phyloP scores from a whole-genome alignment of 2,797 vertebrate species.

The Bucorvus abyssinicus region DNA sequence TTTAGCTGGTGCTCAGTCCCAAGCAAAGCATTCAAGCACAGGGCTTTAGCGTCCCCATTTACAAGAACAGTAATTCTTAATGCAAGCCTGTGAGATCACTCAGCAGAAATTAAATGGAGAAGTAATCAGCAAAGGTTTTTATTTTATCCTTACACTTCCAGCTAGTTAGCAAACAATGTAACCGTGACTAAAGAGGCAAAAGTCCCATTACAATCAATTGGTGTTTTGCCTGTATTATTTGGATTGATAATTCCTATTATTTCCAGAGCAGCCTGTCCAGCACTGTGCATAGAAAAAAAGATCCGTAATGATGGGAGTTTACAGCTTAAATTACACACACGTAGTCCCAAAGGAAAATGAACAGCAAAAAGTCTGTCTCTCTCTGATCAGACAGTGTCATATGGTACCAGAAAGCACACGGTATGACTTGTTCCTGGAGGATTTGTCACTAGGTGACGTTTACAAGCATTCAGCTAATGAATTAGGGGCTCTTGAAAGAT shows the following conservation, averaged over 20 bases:
- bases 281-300: background rate
- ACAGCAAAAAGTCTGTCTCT: background rate
- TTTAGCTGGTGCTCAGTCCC: background rate
- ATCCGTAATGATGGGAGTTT: background rate
- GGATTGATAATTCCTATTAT: background rate
- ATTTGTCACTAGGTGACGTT: constrained; percentile 41
- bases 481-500: constrained; percentile 32
- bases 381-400: background rate
- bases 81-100: background rate
- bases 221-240: background rate
- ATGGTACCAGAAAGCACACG: background rate
- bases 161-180: background rate
- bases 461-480: constrained; percentile 43
- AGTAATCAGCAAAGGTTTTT: background rate
- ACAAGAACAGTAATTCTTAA: background rate
- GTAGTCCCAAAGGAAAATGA: background rate
- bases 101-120: background rate
- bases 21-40: fast-evolving
- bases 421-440: constrained; percentile 4
- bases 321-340: background rate
- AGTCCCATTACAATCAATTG: background rate
- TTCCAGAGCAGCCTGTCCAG: background rate
- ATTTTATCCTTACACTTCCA: background rate
- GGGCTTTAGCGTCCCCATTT: background rate
- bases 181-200: background rate